Conservation (phyloP, 2,113 vertebrate genomes). For the Poeciliopsis occidentalis region DNA sequence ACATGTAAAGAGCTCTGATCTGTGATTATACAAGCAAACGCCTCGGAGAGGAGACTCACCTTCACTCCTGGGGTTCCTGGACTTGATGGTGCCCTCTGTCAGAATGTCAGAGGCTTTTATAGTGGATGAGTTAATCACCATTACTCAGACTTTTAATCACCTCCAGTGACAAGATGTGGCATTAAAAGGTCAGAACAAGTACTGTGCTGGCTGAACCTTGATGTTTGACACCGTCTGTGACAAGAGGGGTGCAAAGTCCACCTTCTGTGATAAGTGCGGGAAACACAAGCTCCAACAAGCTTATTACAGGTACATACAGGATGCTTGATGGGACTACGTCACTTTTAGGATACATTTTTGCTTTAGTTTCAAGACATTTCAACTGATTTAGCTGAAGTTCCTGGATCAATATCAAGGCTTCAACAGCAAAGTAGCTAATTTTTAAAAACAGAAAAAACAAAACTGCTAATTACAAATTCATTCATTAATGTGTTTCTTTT, state of each 20-base stretch:
- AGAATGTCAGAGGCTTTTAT: conserved; percentile 49
- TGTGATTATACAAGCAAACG: background rate
- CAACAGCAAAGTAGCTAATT: background rate
- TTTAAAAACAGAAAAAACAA: background rate
- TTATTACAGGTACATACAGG: background rate
- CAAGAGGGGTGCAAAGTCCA: conserved; percentile 59
- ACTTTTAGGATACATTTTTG: background rate
- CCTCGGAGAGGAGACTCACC: conserved; percentile 32
- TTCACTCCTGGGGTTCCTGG: conserved; percentile 40
- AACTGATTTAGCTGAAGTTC: background rate
- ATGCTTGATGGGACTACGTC: background rate
- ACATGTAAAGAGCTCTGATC: background rate
- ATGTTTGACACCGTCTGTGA: conserved; percentile 33
- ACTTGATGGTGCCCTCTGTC: conserved; percentile 45
- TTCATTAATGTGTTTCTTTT: background rate
- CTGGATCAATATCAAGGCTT: background rate
- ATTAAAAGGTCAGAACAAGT: conserved; percentile 1
- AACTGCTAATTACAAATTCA: no score
- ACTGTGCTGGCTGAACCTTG: conserved; percentile 57
- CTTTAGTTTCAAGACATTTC: background rate
- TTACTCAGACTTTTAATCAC: conserved; percentile 40
- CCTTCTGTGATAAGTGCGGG: background rate
- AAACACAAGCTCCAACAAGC: background rate
- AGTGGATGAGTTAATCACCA: conserved; percentile 32
- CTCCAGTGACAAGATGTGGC: background rate